These are phyloP conservation scores for Boulengeromyrus knoepffleri DNA, from an alignment of 2,113 vertebrate species.

Conservation along the genomic window DNA sequence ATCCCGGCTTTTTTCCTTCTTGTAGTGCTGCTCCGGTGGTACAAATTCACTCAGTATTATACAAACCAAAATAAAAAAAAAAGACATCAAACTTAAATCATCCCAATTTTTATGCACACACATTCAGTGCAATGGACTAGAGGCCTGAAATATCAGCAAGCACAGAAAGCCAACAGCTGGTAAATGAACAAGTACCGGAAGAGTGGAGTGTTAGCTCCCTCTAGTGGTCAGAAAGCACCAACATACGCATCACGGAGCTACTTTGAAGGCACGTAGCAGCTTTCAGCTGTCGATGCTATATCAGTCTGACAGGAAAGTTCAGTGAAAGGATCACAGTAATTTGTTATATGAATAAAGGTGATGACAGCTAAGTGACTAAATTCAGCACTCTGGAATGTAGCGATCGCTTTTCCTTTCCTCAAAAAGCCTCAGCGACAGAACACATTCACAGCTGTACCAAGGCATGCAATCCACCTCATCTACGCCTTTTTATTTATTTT, in stretches of 20 bases:
- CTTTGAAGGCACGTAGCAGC: neutral
- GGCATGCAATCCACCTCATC: neutral
- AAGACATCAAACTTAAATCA: neutral
- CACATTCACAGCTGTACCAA: neutral
- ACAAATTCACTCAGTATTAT: neutral
- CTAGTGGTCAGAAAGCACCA: neutral
- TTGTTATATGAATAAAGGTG: neutral
- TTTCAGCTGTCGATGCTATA: neutral
- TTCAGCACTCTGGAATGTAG: neutral
- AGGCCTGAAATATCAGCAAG: neutral
- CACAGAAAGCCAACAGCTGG: neutral
- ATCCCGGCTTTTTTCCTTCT: neutral
- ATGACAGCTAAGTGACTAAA: neutral
- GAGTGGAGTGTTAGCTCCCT: neutral
- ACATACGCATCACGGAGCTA: neutral
- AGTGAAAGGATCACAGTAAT: neutral
- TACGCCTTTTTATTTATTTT: neutral
- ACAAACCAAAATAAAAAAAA: neutral
- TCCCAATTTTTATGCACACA: neutral
- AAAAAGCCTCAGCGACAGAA: conserved; percentile 3
- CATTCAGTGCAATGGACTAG: neutral
- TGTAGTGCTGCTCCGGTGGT: neutral
- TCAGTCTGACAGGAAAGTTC: neutral
- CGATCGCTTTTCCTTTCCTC: neutral
- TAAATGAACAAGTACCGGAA: neutral